Conservation (phyloP, 2,113 vertebrate species). For the Zapus hudsonius region DNA sequence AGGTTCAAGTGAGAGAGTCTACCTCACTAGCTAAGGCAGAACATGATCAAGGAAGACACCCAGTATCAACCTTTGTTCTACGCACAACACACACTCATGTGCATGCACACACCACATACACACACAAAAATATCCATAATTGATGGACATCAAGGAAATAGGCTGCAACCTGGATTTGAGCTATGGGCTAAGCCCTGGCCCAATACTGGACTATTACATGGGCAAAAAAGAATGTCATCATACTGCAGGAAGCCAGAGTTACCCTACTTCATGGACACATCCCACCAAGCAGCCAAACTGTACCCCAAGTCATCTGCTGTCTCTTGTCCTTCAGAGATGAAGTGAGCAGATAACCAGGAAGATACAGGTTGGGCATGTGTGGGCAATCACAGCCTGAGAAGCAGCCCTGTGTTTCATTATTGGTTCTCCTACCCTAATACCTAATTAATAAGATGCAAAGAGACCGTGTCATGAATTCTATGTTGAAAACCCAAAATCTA, state of each 20-base stretch:
- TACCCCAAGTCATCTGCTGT: background rate
- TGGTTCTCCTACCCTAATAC: background rate
- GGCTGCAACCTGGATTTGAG: background rate
- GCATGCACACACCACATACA: too few relatives aligned
- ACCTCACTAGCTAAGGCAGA: too few relatives aligned
- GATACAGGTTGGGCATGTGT: background rate
- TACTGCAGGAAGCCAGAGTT: background rate
- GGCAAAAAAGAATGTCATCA: background rate
- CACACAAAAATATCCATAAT: background rate
- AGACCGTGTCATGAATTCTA: background rate
- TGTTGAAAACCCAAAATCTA: background rate
- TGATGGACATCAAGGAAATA: background rate
- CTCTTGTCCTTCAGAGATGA: background rate
- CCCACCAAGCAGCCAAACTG: background rate
- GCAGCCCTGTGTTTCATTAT: background rate
- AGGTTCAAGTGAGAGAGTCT: too few relatives aligned
- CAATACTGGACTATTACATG: background rate
- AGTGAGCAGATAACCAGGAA: background rate
- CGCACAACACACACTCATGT: too few relatives aligned
- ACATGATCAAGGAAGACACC: too few relatives aligned
- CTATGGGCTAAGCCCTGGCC: background rate
- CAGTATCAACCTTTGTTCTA: too few relatives aligned
- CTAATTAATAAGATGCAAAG: background rate
- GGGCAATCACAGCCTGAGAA: background rate
- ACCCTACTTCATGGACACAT: background rate